phyloP scores from a whole-genome alignment of 35 echinoderm and acorn worm genomes.

The Lytechinus variegatus region DNA sequence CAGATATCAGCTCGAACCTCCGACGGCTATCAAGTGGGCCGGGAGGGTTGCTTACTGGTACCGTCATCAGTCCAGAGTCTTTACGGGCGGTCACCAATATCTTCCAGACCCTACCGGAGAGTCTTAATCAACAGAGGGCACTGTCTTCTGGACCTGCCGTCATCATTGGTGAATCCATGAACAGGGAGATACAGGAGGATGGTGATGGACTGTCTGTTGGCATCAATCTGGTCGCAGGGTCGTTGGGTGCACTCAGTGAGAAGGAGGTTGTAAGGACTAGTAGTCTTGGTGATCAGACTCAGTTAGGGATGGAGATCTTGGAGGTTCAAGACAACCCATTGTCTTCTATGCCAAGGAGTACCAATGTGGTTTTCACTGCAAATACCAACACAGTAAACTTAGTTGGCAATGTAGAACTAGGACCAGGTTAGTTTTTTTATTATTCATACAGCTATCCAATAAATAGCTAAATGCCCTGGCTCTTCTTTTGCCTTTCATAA shows the following conservation, averaged over 20 bases:
- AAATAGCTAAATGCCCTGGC: too few relatives aligned
- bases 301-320: slow-evolving; percentile 16
- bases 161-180: not conserved
- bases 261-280: slow-evolving; percentile 38
- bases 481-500: too few relatives aligned
- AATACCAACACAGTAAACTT: slow-evolving; percentile 29
- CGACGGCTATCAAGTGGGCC: slow-evolving; percentile 28
- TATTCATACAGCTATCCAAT: too few relatives aligned
- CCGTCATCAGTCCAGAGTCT: slow-evolving; percentile 50
- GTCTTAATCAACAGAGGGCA: not conserved
- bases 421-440: not conserved
- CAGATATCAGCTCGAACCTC: slow-evolving; percentile 46
- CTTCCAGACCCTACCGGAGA: slow-evolving; percentile 31
- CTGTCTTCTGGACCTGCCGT: not conserved
- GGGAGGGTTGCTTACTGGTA: slow-evolving; percentile 25
- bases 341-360: not conserved
- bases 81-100: slow-evolving; percentile 36
- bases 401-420: not conserved
- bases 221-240: slow-evolving; percentile 22
- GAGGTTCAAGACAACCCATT: not conserved
- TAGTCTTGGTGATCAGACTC: not conserved
- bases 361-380: slow-evolving; percentile 33
- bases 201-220: not conserved
- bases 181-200: slow-evolving; percentile 12
- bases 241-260: slow-evolving; percentile 24